These are phyloP conservation scores for Rhizoglyphus robini DNA, from an alignment of 1,140 invertebrate genomes.

Conservation along the genomic window DNA sequence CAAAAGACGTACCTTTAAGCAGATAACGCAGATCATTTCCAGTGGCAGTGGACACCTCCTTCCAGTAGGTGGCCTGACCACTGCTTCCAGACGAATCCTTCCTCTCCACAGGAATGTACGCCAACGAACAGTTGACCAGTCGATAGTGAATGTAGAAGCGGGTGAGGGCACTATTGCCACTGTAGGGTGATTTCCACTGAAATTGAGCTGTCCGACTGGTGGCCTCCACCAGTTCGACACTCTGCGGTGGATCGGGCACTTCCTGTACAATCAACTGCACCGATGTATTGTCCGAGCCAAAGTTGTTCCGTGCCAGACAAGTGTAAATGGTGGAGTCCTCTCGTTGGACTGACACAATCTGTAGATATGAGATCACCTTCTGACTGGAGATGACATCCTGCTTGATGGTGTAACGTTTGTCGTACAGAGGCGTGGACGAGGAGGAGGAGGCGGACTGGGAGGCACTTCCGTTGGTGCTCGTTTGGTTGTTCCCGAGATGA, in stretches of 20 bases:
- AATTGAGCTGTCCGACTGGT: conserved; percentile 33
- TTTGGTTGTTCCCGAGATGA: conserved; percentile 21
- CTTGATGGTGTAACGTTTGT: conserved; percentile 20
- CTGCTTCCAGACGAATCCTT: neutral
- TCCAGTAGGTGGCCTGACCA: neutral
- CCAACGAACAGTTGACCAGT: conserved; percentile 27
- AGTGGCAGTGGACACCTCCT: neutral
- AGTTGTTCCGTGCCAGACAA: conserved; percentile 34
- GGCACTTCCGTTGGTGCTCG: conserved; percentile 25
- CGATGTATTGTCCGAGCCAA: conserved; percentile 35
- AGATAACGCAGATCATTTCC: neutral
- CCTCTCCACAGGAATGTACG: neutral
- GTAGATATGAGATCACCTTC: conserved; percentile 27
- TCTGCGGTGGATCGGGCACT: conserved; percentile 36
- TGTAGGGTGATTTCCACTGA: conserved; percentile 36
- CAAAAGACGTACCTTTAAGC: too few relatives aligned
- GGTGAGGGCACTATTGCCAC: conserved; percentile 40
- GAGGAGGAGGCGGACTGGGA: neutral
- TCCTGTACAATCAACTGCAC: conserved; percentile 38
- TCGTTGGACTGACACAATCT: conserved; percentile 30
- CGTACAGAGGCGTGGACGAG: conserved; percentile 24
- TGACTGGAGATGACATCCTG: conserved; percentile 13
- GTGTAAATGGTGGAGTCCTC: conserved; percentile 37
- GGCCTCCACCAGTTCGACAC: conserved; percentile 33
- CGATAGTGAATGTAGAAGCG: conserved; percentile 34